Conservation (phyloP, 2,888 invertebrate genomes). For the Serrognathus titanus region DNA sequence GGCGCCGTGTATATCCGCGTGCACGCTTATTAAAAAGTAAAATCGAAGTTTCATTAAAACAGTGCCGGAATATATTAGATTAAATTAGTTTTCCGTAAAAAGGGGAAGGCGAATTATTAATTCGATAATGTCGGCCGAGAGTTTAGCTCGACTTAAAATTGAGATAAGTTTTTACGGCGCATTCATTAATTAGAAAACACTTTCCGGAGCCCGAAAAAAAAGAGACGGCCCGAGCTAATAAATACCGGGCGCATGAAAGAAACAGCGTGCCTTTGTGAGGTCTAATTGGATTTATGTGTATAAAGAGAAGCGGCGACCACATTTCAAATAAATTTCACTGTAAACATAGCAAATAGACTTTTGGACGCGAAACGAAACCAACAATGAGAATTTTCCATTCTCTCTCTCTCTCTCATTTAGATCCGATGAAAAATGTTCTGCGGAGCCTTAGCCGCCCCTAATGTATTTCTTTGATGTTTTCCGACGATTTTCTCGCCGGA, state of each 20-base stretch:
- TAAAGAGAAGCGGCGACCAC: no score
- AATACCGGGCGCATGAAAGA: no score
- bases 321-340: no score
- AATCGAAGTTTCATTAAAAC: conserved; percentile 1
- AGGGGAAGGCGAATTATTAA: not conserved
- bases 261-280: no score
- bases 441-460: not conserved
- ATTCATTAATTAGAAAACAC: no score
- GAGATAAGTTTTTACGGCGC: no score
- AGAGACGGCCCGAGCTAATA: no score
- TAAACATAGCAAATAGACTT: no score
- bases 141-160: no score
- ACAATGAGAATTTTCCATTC: not conserved
- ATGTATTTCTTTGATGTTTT: conserved; percentile 18
- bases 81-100: not conserved
- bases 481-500: conserved; percentile 9
- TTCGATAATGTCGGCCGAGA: not conserved
- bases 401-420: not conserved
- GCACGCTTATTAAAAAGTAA: conserved; percentile 1
- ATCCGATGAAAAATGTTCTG: not conserved
- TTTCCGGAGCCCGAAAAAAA: no score
- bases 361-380: not conserved
- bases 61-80: conserved; percentile 1
- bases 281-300: no score
- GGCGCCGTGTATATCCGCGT: not conserved